These are phyloP conservation scores for Amazona vittata DNA, from an alignment of 2,113 vertebrate genomes.

Conservation along the genomic window DNA sequence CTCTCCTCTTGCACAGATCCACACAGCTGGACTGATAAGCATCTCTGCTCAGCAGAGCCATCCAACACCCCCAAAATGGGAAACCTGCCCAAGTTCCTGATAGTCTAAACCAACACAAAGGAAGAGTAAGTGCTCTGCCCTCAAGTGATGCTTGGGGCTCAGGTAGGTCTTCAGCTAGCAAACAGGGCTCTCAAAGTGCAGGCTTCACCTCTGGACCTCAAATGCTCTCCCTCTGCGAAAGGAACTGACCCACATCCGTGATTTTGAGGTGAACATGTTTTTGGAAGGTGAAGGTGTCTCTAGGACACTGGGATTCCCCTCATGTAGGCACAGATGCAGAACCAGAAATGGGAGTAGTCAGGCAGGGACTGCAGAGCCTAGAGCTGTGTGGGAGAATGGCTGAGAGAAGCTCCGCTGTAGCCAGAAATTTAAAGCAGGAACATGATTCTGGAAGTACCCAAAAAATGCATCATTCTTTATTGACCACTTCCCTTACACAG, in stretches of 20 bases:
- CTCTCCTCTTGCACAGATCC: background rate
- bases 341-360: fast-evolving
- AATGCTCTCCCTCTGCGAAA: background rate
- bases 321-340: fast-evolving
- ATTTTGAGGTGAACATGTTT: background rate
- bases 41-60: background rate
- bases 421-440: background rate
- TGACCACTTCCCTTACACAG: fast-evolving
- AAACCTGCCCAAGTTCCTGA: background rate
- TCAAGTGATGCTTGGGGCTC: background rate
- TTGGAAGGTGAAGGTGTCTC: background rate
- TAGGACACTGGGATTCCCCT: background rate
- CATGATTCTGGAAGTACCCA: fast-evolving
- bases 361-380: background rate
- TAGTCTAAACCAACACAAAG: background rate
- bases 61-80: background rate
- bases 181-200: background rate
- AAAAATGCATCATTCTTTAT: background rate
- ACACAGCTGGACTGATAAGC: too few species aligned
- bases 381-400: fast-evolving
- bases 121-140: background rate
- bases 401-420: background rate
- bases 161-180: background rate
- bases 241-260: background rate
- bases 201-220: background rate